phyloP scores from a whole-genome alignment of 2,113 vertebrate genomes.

The Tamias sibiricus region DNA sequence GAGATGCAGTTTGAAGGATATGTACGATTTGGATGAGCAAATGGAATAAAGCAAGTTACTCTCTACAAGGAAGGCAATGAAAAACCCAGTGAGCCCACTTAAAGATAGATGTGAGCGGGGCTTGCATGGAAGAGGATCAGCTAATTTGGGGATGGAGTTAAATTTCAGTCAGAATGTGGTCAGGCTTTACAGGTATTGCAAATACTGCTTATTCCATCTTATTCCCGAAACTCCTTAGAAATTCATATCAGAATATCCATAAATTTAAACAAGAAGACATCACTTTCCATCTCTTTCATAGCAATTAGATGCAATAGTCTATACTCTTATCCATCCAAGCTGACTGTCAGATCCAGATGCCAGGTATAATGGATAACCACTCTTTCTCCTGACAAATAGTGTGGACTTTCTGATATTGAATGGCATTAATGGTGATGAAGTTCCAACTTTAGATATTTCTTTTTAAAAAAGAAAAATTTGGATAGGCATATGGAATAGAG shows the following conservation, averaged over 20 bases:
- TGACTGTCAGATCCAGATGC: background rate
- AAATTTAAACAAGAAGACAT: background rate
- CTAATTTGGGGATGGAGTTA: background rate
- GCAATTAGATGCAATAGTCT: background rate
- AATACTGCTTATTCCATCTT: background rate
- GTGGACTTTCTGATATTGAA: background rate
- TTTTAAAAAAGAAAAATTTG: background rate
- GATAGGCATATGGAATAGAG: background rate
- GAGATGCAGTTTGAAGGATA: background rate
- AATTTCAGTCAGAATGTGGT: background rate
- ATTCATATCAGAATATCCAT: background rate
- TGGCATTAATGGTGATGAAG: background rate
- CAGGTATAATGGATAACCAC: background rate
- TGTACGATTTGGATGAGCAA: background rate
- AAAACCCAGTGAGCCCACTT: background rate
- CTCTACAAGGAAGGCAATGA: background rate
- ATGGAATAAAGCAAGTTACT: background rate
- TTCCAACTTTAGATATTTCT: slow-evolving; percentile 46
- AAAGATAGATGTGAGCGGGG: background rate
- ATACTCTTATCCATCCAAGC: background rate
- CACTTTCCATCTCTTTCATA: background rate
- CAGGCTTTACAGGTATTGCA: background rate
- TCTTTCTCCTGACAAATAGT: slow-evolving; percentile 9
- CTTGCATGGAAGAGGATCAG: background rate
- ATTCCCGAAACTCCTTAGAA: background rate